Evolutionary conservation across 30 jellyfish, hydroid and myxozoan species (phyloP).

Genomic region (Pelagia noctiluca): DNA sequence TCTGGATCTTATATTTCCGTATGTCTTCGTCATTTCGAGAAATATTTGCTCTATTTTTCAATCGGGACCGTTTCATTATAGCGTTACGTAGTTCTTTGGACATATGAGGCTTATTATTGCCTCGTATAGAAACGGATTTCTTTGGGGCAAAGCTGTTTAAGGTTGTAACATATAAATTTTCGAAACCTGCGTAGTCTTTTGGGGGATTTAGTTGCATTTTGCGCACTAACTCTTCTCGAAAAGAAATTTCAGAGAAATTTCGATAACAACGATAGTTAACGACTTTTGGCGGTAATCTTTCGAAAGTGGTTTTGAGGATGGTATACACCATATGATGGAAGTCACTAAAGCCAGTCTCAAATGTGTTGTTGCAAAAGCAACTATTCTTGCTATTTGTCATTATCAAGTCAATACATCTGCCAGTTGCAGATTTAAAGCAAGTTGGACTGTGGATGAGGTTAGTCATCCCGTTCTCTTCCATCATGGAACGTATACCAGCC

Average conservation of each 20-base stretch:
- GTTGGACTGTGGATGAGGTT: conserved; percentile 3
- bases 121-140: conserved; percentile 20
- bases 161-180: conserved; percentile 20
- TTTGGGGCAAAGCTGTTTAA: conserved; percentile 13
- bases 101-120: conserved; percentile 33
- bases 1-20: conserved; percentile 26
- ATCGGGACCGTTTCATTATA: conserved; percentile 19
- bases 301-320: conserved; percentile 41
- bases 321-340: conserved; percentile 44
- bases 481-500: conserved; percentile 25
- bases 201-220: neutral
- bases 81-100: conserved; percentile 21
- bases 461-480: conserved; percentile 23
- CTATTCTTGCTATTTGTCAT: conserved; percentile 29
- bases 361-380: conserved; percentile 18
- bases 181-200: conserved; percentile 4
- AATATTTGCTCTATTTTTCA: conserved; percentile 23
- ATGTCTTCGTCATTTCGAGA: conserved; percentile 23
- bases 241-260: conserved; percentile 17
- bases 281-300: conserved; percentile 32
- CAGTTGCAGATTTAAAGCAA: conserved; percentile 10
- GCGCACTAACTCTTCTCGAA: conserved; percentile 6
- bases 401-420: conserved; percentile 21
- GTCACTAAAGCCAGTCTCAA: conserved; percentile 34
- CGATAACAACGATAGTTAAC: conserved; percentile 43